Evolutionary conservation across 2,888 invertebrate species (phyloP), one percentile per base, ranked within the genome.

Genomic region (Trilocha varians): DNA sequence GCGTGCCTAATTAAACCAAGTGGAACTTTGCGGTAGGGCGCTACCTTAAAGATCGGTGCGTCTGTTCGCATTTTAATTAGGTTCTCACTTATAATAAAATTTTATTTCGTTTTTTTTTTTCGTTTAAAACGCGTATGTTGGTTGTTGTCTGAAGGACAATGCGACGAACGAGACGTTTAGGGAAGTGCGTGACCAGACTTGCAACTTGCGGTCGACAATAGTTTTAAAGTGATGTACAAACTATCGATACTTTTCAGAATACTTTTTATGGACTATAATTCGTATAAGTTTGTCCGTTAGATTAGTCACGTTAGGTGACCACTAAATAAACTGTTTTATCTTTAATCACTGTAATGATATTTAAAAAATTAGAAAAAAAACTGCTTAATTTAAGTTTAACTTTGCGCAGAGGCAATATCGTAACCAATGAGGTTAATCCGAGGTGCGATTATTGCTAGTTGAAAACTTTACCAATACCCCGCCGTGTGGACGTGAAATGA

Each of bases 401-500:
- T 93, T 93, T 93, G 93, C 93, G 93, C 94, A 94, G 93, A 88
- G 93, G 93, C 93, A 90, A 90, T 93, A 93, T 93, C 92, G 92
- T 93, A 93, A 93, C 92, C 93, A 88, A 92, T 93, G 93, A 93
- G 91, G 93, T 91, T 88, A 32, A 52, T 48, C 92, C 91, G 93
- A 92, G 92, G 91, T 91, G 92, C 91, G 91, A 91, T 92, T 92
- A 93, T 94, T 94, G 93, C 93, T 93, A 93, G 92, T 93, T 93
- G 93, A 93, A 93, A 93, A 93, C 93, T 93, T 92, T 91, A 92
- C 93, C 93, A 94, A 93, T 93, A 93, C 92, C 93, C 92, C 92
- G 92, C 92, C 91, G 84, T 87, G 91, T 87, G 91, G 91, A 90
- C 91, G 91, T 93, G 93, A 91, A 93, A 93, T 93, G n/a, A n/a